A percentile compares a stretch with the other conserved stretches of the same genome.
Evolutionary conservation across 2,797 vertebrate genomes (phyloP).

Genomic region (Karalla daura): DNA sequence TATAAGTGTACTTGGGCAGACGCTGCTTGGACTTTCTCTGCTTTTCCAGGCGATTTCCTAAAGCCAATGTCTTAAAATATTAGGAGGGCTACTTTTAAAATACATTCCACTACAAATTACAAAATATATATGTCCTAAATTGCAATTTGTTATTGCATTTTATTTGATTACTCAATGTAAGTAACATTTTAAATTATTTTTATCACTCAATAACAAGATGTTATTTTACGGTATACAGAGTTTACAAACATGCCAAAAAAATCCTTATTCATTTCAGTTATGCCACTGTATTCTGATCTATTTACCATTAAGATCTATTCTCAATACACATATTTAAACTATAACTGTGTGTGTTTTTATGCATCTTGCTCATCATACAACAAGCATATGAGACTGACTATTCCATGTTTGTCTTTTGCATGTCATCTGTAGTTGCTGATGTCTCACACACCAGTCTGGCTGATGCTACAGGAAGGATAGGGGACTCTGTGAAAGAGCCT

Average conservation of each 20-base stretch:
- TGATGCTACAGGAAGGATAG: slow-evolving; percentile 44
- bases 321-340: too few species aligned
- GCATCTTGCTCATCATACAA: background rate
- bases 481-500: slow-evolving; percentile 51
- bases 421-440: background rate
- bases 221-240: too few species aligned
- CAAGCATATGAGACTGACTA: background rate
- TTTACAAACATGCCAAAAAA: too few species aligned
- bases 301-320: too few species aligned
- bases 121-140: background rate
- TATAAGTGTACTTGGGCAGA: slow-evolving; percentile 45
- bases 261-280: too few species aligned
- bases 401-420: background rate
- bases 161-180: background rate
- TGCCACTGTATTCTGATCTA: too few species aligned
- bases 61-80: slow-evolving; percentile 27
- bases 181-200: background rate
- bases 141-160: background rate
- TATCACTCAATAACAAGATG: too few species aligned
- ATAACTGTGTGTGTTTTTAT: too few species aligned
- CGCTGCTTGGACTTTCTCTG: slow-evolving; percentile 32
- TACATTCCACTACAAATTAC: background rate
- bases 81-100: background rate
- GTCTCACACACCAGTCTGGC: slow-evolving; percentile 23
- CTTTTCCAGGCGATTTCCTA: slow-evolving; percentile 40